Evolutionary conservation across 2,888 invertebrate genomes (phyloP), one percentile per base, ranked within the genome.

Genomic region (Philaethria dido): DNA sequence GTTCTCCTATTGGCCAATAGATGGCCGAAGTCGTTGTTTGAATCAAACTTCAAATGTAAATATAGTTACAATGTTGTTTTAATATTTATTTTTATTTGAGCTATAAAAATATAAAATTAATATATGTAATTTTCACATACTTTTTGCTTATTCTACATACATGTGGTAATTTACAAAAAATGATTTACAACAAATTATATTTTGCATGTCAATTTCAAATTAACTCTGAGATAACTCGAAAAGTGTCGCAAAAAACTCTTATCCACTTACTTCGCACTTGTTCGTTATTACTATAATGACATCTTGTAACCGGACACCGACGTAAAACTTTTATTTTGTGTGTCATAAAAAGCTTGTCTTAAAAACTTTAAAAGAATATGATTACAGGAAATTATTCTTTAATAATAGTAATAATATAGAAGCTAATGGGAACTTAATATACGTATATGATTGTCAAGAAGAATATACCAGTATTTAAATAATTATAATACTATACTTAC

Each of bases 401-500:
- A 52, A 47, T 29, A 44, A 44, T 44, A 45, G 45, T 60, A 45
- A 36, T 20, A 36, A n/a, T n/a, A n/a, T 36, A 36, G 1, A 16
- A 20, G 39, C 33, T 13, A 60, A 44, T 29, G 25, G 44, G 13
- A 39, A n/a, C 22, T n/a, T 60, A 60, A 18, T 29, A 11, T 45
- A 25, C 60, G 59, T 69, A 59, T 54, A 64, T 72, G 68, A 64
- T 72, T 50, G 63, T 36, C 25, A 33, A 18, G 39, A 52, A 42
- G 42, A 62, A 14, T 42, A 39, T 20, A 8, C n/a, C 18, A 39
- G 20, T 36, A 39, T 4, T 13, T 20, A 20, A 36, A 25, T 9
- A 25, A 14, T 36, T 36, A n/a, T 25, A n/a, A 50, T n/a, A 25
- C 48, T 48, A 14, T 29, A 50, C 18, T 45, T 16, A 16, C 18